A percentile compares a stretch with the other conserved stretches of the same genome.
Evolutionary conservation across 53 echinoderm and acorn worm species (phyloP).

Genomic region (Echinometra lucunter): DNA sequence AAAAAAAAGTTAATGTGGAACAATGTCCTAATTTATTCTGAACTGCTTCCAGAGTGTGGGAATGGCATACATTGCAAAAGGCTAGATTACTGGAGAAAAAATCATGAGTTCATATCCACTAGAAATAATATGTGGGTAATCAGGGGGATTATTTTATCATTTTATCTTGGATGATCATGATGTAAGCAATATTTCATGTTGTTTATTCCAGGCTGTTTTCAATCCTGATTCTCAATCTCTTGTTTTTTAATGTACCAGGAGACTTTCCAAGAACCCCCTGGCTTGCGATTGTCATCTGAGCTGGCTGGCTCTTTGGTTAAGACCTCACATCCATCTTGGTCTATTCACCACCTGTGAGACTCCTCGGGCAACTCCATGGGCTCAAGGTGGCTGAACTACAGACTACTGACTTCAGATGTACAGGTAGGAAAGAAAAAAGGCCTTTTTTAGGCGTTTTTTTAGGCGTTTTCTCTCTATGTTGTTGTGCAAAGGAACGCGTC

Average conservation of each 20-base stretch:
- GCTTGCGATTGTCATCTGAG: constrained; percentile 94
- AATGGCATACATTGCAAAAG: no score
- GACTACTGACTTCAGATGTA: constrained; percentile 89
- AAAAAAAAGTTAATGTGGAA: no score
- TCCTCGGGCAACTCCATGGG: constrained; percentile 79
- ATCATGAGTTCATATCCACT: no score
- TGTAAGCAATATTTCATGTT: no score
- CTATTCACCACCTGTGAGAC: constrained; percentile 86
- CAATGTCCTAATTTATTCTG: no score
- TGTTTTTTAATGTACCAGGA: constrained; percentile 69
- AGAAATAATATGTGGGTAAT: no score
- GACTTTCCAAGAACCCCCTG: constrained; percentile 88
- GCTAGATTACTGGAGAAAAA: no score
- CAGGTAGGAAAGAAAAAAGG: constrained; percentile 70
- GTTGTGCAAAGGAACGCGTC: neutral
- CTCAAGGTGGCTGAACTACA: constrained; percentile 94
- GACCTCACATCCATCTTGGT: constrained; percentile 86
- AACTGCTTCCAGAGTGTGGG: no score
- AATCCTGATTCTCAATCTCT: neutral
- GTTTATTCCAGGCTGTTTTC: neutral
- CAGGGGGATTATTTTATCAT: no score
- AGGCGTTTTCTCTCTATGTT: neutral
- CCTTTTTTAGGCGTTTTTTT: neutral
- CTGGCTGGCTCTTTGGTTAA: constrained; percentile 91
- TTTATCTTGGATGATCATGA: no score